A percentile compares a stretch with the other conserved stretches of the same genome.
Conservation (phyloP, 2,797 vertebrate genomes). For the Potorous gilbertii region DNA sequence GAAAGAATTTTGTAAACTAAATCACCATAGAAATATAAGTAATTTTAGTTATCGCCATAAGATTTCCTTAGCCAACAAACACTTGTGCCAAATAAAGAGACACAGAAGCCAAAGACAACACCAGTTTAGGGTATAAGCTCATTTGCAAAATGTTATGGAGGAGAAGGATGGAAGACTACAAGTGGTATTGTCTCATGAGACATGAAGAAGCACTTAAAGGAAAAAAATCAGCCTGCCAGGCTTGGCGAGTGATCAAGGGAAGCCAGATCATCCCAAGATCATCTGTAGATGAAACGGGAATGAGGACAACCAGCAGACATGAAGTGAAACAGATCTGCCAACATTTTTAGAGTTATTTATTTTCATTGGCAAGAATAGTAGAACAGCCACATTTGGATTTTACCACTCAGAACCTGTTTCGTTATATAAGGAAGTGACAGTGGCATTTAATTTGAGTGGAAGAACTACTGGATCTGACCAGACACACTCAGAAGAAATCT, state of each 20-base stretch:
- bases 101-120: neutral
- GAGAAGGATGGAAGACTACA: neutral
- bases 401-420: neutral
- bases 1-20: neutral
- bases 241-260: constrained; percentile 1
- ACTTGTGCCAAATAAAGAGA: neutral
- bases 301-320: neutral
- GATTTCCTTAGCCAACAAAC: neutral
- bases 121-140: neutral
- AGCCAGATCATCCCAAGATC: neutral
- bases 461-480: neutral
- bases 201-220: neutral
- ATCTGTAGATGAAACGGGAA: neutral
- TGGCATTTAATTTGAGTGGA: neutral
- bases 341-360: neutral
- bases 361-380: neutral
- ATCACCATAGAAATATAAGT: neutral
- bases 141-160: neutral
- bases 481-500: neutral
- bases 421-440: neutral
- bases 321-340: neutral
- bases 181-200: neutral
- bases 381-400: neutral
- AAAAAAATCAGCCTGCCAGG: neutral
- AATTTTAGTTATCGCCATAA: neutral